Evolutionary conservation across 2,888 invertebrate species (phyloP), one percentile per base, ranked within the genome.

Genomic region (Rotaria socialis): DNA sequence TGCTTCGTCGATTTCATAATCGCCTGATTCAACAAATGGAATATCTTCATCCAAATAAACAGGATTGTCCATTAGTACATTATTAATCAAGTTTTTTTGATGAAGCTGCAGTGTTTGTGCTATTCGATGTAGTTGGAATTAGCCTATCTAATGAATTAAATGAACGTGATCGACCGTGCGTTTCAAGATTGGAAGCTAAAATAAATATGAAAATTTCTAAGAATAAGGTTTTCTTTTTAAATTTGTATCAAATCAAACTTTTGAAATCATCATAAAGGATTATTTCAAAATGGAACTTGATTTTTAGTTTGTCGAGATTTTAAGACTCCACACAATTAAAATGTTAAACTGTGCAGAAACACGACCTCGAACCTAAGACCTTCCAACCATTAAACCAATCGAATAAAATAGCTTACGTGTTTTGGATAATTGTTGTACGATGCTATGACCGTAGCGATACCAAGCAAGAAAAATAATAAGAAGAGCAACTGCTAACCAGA

Each of bases 21-120:
- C 75, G 10, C 75, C 75, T 47, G 75, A 75, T 75, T 75, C 75
- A 47, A 75, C 75, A n/a, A 75, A 43, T 8, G 75, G 75, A 43
- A 75, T 75, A 75, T 75, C 75, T 75, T 75, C 75, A 43, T 75
- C 41, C 47, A 75, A 75, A 75, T 43, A 75, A 43, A 75, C 75
- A 43, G 75, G 24, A 75, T 75, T 75, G n/a, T 75, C 75, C 75
- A 75, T 75, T 43, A 75, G 47, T 43, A 43, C 41, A 75, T 75
- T 75, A 75, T 75, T 43, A 75, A 75, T 75, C 67, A 67, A 67
- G 27, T 67, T 67, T 67, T 35, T 67, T 67, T 16, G 67, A 67
- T 4, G 67, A 67, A 35, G 5, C 67, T 14, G 14, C 16, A 16
- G 11, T 27, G 22, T 47, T 27, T 67, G 35, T 67, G 14, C 27